Evolutionary conservation across 2,113 vertebrate genomes (phyloP), one percentile per base, ranked within the genome.

Genomic region (Trichechus manatus): DNA sequence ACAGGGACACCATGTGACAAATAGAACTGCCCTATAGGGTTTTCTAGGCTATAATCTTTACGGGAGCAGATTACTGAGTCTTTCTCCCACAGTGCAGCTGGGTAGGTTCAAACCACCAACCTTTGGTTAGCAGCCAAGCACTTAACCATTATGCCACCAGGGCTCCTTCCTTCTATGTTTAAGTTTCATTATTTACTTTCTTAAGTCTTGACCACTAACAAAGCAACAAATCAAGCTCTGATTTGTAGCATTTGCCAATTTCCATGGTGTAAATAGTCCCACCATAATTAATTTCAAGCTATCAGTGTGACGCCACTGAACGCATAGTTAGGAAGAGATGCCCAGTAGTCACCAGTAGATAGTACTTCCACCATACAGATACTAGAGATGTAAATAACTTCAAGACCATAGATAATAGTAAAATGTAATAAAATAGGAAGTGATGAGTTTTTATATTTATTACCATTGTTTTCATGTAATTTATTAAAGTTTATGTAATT

Each of bases 301-400:
- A 31, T 64, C 70, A 1, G 0, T 2, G 82, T 64, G 33, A 68
- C 6, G 1, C 23, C 70, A 13, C 23, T 3, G 23, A 10, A 8
- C 1, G n/a, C 3, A 13, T n/a, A 20, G n/a, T 39, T 29, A 8
- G 85, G n/a, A 31, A 56, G 42, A 23, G 15, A 2, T 25, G 14
- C 1, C 11, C 39, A 11, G 47, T 19, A 31, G 22, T 63, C 9
- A 0, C 14, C 39, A 3, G 1, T 23, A n/a, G 5, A 3, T 36
- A 75, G n/a, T 14, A 6, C 68, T 44, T 15, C 19, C n/a, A 22
- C 15, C 6, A 3, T 3, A 6, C 53, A 89, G 42, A 42, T 5
- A 27, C 53, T 20, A 1, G 11, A 36, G 25, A 9, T 22, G 13
- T 15, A 31, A 44, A 64, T 39, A 17, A 36, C 47, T 56, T 47